phyloP scores from a whole-genome alignment of 2,888 invertebrate species.

The Chaetoderma sp. region DNA sequence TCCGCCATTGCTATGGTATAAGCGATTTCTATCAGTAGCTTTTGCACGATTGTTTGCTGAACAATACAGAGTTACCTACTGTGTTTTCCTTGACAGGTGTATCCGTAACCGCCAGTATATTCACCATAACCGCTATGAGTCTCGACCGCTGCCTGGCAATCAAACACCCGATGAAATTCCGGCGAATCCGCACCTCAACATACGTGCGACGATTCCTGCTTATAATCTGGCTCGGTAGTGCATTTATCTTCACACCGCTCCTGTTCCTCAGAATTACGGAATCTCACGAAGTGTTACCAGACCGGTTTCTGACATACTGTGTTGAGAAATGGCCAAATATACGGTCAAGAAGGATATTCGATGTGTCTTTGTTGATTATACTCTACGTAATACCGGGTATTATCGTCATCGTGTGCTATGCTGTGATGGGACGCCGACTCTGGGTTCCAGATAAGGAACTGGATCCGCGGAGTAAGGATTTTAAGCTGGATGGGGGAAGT shows the following conservation, averaged over 20 bases:
- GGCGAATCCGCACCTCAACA: slow-evolving; percentile 79
- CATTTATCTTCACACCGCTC: slow-evolving; percentile 79
- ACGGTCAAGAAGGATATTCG: slow-evolving; percentile 73
- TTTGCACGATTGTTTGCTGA: too few relatives aligned
- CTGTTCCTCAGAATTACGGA: slow-evolving; percentile 70
- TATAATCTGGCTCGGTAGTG: slow-evolving; percentile 77
- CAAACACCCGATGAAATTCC: slow-evolving; percentile 80
- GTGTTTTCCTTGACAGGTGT: too few relatives aligned
- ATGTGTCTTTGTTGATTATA: slow-evolving; percentile 79
- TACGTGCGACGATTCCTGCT: slow-evolving; percentile 77
- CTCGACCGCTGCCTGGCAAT: slow-evolving; percentile 80
- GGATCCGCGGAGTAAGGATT: slow-evolving; percentile 15
- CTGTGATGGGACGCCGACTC: slow-evolving; percentile 71
- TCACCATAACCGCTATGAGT: slow-evolving; percentile 85
- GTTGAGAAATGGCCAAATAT: slow-evolving; percentile 76
- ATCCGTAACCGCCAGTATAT: slow-evolving; percentile 82
- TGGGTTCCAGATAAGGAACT: slow-evolving; percentile 47
- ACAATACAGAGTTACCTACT: too few relatives aligned
- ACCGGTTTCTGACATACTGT: slow-evolving; percentile 68
- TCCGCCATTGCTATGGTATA: too few relatives aligned
- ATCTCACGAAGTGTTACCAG: slow-evolving; percentile 37
- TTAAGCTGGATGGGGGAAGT: slow-evolving; percentile 14
- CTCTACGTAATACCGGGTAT: slow-evolving; percentile 81
- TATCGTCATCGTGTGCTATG: slow-evolving; percentile 68
- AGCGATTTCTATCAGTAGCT: too few relatives aligned